Percentiles rank a stretch among this genome's conserved stretches.
These are phyloP conservation scores for Eucidaris tribuloides DNA, from an alignment of 35 echinoderm and acorn worm genomes.

Conservation along the genomic window DNA sequence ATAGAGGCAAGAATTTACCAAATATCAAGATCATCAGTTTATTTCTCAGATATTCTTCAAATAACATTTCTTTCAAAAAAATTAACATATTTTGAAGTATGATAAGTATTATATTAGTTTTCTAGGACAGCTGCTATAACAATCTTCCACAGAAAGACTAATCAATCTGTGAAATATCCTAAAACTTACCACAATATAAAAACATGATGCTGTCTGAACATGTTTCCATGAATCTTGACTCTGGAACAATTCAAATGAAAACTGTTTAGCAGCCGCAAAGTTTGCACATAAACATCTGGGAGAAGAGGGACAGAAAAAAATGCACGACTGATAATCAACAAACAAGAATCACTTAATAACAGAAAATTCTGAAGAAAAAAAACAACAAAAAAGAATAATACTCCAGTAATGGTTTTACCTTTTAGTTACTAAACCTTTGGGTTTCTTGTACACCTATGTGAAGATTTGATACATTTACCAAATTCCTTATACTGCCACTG, in stretches of 20 bases:
- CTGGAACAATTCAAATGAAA: not conserved
- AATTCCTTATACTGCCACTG: too few species aligned
- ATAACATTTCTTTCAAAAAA: too few species aligned
- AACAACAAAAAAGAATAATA: not conserved
- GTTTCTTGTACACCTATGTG: too few species aligned
- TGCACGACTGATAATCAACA: too few species aligned
- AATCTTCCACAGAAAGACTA: not conserved
- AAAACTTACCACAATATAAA: conserved; percentile 13
- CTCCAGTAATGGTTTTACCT: not conserved
- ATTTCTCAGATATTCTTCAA: not conserved
- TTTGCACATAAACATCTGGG: not conserved
- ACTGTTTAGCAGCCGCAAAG: conserved; percentile 1
- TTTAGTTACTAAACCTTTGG: not conserved
- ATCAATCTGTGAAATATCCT: not conserved
- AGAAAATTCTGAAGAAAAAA: not conserved
- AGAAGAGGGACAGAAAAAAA: too few species aligned
- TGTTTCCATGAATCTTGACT: not conserved
- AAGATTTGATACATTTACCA: too few species aligned
- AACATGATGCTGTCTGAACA: not conserved
- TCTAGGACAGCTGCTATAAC: not conserved
- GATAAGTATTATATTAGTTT: too few species aligned
- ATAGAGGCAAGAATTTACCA: too few species aligned
- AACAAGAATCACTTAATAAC: too few species aligned
- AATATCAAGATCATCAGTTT: not conserved
- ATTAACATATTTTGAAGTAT: too few species aligned